Conservation (phyloP, 2,888 invertebrate species). For the Caenorhabditis imperialis region DNA sequence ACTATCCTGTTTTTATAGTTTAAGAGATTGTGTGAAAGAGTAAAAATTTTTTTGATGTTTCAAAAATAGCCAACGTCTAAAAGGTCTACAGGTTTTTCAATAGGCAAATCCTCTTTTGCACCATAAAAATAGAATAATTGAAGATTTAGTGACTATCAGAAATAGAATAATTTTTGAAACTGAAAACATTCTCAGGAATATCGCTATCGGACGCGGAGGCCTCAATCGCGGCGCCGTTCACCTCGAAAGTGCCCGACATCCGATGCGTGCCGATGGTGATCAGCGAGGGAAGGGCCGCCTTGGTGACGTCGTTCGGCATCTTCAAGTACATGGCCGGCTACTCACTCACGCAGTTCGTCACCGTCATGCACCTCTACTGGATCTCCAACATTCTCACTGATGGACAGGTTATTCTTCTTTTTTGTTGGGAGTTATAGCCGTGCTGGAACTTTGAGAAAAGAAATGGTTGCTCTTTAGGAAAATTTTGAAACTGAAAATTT, state of each 20-base stretch:
- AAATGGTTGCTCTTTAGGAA: too few relatives aligned
- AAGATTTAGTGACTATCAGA: too few relatives aligned
- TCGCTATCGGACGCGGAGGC: constrained; percentile 81
- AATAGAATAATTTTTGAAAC: neutral
- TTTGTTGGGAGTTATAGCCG: neutral
- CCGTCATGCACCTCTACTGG: constrained; percentile 81
- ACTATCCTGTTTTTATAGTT: too few relatives aligned
- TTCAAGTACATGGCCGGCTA: constrained; percentile 99
- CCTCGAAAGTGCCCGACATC: constrained; percentile 82
- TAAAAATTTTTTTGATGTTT: too few relatives aligned
- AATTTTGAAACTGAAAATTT: too few relatives aligned
- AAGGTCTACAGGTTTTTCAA: too few relatives aligned
- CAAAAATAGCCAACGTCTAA: too few relatives aligned
- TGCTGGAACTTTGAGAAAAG: neutral
- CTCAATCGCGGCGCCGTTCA: constrained; percentile 82
- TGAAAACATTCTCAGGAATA: constrained; percentile 73
- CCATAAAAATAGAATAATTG: too few relatives aligned
- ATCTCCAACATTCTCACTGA: constrained; percentile 77
- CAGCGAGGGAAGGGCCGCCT: constrained; percentile 86
- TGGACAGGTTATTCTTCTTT: constrained; percentile 63
- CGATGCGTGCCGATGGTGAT: constrained; percentile 77
- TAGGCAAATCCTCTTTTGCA: neutral
- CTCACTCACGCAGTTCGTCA: constrained; percentile 85
- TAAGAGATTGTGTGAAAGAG: too few relatives aligned
- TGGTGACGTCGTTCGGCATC: constrained; percentile 95